Evolutionary conservation across 1,140 invertebrate genomes (phyloP).

Genomic region (Leptinotarsa texana): DNA sequence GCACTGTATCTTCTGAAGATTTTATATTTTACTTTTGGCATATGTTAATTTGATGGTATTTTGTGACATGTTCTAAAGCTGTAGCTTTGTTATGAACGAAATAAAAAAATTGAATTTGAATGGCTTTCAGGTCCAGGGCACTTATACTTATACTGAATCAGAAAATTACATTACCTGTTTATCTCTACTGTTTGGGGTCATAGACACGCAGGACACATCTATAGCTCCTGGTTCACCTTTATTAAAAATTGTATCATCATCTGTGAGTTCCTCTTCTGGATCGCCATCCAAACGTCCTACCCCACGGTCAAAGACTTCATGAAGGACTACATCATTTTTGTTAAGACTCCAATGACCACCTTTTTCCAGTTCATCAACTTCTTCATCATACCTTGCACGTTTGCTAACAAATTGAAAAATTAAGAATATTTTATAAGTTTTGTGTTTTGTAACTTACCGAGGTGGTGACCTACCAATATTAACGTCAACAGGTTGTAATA

Average conservation of each 20-base stretch:
- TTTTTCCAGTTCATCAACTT: conserved; percentile 25
- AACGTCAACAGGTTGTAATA: conserved; percentile 42
- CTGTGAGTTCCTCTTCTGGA: conserved; percentile 35
- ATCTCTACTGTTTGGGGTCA: conserved; percentile 39
- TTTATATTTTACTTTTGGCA: no score
- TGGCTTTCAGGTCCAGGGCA: no score
- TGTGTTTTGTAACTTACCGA: conserved; percentile 32
- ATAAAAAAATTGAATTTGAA: no score
- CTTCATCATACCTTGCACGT: conserved; percentile 42
- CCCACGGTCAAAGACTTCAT: conserved; percentile 45
- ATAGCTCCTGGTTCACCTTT: conserved; percentile 33
- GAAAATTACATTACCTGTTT: conserved; percentile 38
- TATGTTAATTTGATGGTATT: no score
- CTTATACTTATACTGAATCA: not conserved
- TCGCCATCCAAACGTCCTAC: conserved; percentile 45
- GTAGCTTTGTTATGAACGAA: no score
- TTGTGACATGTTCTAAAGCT: no score
- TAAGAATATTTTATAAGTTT: not conserved
- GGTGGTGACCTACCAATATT: conserved; percentile 41
- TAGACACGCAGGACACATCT: conserved; percentile 44
- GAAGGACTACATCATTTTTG: conserved; percentile 41
- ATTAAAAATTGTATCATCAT: conserved; percentile 43
- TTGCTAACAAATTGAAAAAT: conserved; percentile 33
- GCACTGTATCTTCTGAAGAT: no score
- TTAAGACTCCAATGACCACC: conserved; percentile 41